Percentiles rank a stretch among this genome's conserved stretches.
Evolutionary conservation across 1,140 invertebrate species (phyloP).

Genomic region (Magallana gigas): DNA sequence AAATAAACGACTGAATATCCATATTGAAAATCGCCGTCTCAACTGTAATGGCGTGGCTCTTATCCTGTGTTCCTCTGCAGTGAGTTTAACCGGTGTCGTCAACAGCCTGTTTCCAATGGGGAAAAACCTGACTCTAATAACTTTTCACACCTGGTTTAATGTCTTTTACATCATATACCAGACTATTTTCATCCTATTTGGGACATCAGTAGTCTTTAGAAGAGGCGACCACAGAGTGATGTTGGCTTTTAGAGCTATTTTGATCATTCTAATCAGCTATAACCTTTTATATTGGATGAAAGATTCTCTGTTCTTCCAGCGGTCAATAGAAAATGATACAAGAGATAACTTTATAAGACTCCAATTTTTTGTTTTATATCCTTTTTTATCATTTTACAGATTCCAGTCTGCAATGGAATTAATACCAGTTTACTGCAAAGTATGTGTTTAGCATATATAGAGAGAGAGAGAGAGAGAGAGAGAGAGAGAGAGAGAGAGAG

Average conservation of each 20-base stretch:
- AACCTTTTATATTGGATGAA: background rate
- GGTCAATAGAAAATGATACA: background rate
- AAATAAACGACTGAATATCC: background rate
- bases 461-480: too few relatives aligned
- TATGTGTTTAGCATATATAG: background rate
- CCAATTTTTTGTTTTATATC: conserved; percentile 5
- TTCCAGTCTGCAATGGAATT: conserved; percentile 17
- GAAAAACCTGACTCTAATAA: background rate
- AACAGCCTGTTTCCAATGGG: background rate
- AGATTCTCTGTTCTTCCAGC: background rate
- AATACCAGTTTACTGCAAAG: background rate
- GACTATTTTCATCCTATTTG: background rate
- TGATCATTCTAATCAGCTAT: background rate
- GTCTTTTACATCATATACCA: background rate
- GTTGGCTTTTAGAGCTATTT: background rate
- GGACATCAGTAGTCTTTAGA: background rate
- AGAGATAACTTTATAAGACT: background rate
- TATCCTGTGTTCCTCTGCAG: background rate
- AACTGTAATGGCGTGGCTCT: background rate
- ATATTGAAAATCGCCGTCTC: background rate
- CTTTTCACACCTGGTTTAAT: conserved; percentile 23
- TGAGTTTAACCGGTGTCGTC: background rate
- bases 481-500: too few relatives aligned
- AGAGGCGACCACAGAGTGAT: background rate
- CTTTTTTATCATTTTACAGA: conserved; percentile 19